Conservation (phyloP, 2,113 vertebrate genomes). For the Brachirus orientalis region DNA sequence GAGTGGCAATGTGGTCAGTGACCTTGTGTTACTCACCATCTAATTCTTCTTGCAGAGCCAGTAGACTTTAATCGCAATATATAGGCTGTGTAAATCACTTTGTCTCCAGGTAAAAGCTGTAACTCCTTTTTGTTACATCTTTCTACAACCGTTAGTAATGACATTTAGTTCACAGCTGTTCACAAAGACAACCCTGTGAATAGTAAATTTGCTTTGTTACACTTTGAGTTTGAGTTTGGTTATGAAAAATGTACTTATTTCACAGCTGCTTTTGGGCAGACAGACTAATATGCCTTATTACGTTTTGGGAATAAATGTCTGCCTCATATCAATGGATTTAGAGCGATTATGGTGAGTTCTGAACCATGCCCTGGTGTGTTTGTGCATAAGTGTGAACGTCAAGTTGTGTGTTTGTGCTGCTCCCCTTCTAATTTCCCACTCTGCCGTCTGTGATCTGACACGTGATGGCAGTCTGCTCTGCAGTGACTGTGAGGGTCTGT, state of each 20-base stretch:
- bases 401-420: constrained; percentile 15
- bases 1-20: constrained; percentile 28
- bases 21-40: constrained; percentile 46
- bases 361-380: background rate
- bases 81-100: background rate
- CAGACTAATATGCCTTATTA: background rate
- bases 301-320: background rate
- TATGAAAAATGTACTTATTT: background rate
- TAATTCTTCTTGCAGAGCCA: constrained; percentile 7
- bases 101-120: constrained; percentile 18
- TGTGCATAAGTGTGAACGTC: background rate
- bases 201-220: background rate
- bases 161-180: background rate
- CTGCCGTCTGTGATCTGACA: constrained; percentile 12
- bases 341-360: constrained; percentile 2
- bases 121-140: background rate
- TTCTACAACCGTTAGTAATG: background rate
- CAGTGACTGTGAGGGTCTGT: constrained; percentile 35
- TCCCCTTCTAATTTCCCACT: constrained; percentile 15
- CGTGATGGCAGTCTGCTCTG: constrained; percentile 33
- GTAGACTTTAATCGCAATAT: constrained; percentile 8
- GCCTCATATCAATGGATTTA: background rate
- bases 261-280: background rate
- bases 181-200: background rate
- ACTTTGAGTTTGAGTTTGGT: background rate